A percentile compares a stretch with the other conserved stretches of the same genome.
Evolutionary conservation across 2,888 invertebrate genomes (phyloP).

Genomic region (Brachylomia viminalis): DNA sequence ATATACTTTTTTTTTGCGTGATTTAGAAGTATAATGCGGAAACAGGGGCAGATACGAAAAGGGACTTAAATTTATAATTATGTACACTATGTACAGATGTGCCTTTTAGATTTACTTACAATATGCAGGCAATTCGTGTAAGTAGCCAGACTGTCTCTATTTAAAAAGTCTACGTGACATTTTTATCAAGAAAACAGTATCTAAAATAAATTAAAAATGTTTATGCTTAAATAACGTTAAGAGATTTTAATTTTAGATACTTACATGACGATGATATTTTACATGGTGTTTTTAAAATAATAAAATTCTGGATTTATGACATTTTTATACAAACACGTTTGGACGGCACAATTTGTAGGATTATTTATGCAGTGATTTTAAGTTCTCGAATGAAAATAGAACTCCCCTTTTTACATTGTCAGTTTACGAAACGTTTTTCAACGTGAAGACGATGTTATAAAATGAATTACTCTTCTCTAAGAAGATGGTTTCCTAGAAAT

Average conservation of each 20-base stretch:
- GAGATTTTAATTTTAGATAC: conserved; percentile 50
- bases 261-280: neutral
- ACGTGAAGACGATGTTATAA: neutral
- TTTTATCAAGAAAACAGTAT: conserved; percentile 21
- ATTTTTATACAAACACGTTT: neutral
- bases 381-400: neutral
- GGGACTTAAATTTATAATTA: neutral
- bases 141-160: neutral
- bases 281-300: neutral
- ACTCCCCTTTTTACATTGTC: neutral
- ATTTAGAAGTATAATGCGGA: too few species aligned
- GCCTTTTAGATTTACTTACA: conserved; percentile 1
- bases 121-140: neutral
- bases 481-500: conserved; percentile 12
- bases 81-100: neutral
- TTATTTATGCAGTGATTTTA: neutral
- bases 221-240: neutral
- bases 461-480: neutral
- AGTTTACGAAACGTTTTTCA: too few species aligned
- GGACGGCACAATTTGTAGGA: neutral
- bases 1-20: too few species aligned
- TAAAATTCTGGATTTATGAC: neutral
- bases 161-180: conserved; percentile 12
- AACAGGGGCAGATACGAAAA: neutral
- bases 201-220: conserved; percentile 1